Percentiles rank a stretch among this genome's conserved stretches.
Evolutionary conservation across 2,113 vertebrate genomes (phyloP).

Genomic region (Macquaria ambigua): DNA sequence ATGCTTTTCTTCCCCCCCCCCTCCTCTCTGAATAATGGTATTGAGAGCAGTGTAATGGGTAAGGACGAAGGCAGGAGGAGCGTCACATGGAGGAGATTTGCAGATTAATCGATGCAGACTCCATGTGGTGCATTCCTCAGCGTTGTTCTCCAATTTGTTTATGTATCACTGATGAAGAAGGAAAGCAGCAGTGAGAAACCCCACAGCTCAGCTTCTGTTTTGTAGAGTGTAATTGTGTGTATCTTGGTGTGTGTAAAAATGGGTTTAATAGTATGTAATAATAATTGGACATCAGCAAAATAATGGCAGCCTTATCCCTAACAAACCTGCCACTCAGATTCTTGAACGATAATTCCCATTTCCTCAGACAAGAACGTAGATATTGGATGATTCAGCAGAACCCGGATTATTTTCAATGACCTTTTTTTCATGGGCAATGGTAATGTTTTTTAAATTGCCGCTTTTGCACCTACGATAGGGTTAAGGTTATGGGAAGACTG

Average conservation of each 20-base stretch:
- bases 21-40: slow-evolving; percentile 49
- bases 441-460: not conserved
- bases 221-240: not conserved
- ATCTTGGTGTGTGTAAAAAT: not conserved
- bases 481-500: too few species aligned
- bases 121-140: slow-evolving; percentile 24
- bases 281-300: not conserved
- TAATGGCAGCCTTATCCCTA: not conserved
- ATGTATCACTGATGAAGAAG: slow-evolving; percentile 39
- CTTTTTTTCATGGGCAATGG: too few species aligned
- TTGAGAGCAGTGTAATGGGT: slow-evolving; percentile 50
- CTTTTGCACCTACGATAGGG: too few species aligned
- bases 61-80: slow-evolving; percentile 32
- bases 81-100: slow-evolving; percentile 73
- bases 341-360: not conserved
- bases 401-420: not conserved
- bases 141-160: slow-evolving; percentile 35
- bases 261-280: not conserved
- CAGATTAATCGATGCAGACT: slow-evolving; percentile 60
- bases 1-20: slow-evolving; percentile 39
- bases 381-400: not conserved
- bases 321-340: not conserved
- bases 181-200: slow-evolving; percentile 33
- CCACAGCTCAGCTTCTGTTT: slow-evolving; percentile 11
- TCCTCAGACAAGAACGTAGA: not conserved